Conservation (phyloP, 2,888 invertebrate genomes). For the Mythimna vitellina region DNA sequence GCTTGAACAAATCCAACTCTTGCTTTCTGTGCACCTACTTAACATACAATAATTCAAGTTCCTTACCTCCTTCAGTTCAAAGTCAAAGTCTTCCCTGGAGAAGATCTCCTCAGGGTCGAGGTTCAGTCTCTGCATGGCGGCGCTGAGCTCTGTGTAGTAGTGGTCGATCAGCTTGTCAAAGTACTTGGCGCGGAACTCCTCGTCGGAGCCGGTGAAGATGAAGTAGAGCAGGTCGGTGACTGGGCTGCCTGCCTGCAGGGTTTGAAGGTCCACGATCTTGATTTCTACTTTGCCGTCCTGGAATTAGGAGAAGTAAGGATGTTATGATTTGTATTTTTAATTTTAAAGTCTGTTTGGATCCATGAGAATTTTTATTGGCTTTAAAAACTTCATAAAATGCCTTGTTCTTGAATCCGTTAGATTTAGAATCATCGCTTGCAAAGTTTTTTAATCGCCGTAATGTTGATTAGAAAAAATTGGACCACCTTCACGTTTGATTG, state of each 20-base stretch:
- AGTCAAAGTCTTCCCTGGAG: constrained; percentile 73
- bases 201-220: constrained; percentile 78
- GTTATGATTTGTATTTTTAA: neutral
- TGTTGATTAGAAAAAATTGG: no score
- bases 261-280: constrained; percentile 80
- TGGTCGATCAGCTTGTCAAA: constrained; percentile 66
- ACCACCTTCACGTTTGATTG: no score
- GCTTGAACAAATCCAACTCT: no score
- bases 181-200: constrained; percentile 73
- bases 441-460: no score
- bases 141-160: constrained; percentile 70
- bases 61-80: constrained; percentile 71
- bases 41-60: neutral
- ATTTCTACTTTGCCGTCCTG: constrained; percentile 65
- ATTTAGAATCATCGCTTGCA: no score
- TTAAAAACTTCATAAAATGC: no score
- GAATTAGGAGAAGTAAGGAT: neutral
- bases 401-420: no score
- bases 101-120: constrained; percentile 72
- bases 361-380: no score
- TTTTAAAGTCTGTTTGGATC: neutral
- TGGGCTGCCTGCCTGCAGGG: constrained; percentile 74
- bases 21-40: neutral
- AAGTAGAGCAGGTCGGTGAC: constrained; percentile 80
- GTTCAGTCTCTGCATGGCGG: constrained; percentile 67